Percentiles rank a stretch among this genome's conserved stretches.
Evolutionary conservation across 2,888 invertebrate genomes (phyloP).

Genomic region (Argyra leucocephala): DNA sequence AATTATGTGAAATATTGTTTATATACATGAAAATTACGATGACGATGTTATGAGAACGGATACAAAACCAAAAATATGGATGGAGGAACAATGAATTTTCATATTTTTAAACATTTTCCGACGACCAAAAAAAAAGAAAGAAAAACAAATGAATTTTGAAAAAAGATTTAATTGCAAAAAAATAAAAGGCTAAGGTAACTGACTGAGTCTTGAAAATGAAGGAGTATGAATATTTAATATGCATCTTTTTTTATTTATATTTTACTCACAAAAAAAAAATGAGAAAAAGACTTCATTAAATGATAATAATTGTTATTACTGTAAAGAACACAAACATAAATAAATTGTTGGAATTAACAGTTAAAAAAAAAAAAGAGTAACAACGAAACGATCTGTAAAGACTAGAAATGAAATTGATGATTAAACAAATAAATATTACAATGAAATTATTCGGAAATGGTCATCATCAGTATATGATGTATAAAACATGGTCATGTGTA

Average conservation of each 20-base stretch:
- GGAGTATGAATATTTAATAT: background rate
- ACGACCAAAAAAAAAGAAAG: too few relatives aligned
- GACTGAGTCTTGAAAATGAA: background rate
- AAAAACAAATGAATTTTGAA: background rate
- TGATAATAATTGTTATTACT: slow-evolving; percentile 1
- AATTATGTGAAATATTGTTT: background rate
- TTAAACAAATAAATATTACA: background rate
- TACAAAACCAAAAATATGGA: background rate
- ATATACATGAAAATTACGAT: background rate
- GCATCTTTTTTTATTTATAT: background rate
- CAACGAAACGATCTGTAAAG: background rate
- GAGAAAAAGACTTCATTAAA: background rate
- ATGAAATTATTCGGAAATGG: background rate
- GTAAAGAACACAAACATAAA: background rate
- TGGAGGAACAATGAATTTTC: background rate
- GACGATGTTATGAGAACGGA: background rate
- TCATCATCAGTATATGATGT: too few relatives aligned
- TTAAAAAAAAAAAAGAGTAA: background rate
- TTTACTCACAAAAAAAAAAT: background rate
- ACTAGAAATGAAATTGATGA: background rate
- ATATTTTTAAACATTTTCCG: background rate
- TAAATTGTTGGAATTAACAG: background rate
- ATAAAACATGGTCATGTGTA: too few relatives aligned
- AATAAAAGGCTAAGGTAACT: background rate
- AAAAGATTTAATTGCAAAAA: background rate